These are phyloP conservation scores for Euzetes globulus DNA, from an alignment of 2,888 invertebrate species.

Conservation along the genomic window DNA sequence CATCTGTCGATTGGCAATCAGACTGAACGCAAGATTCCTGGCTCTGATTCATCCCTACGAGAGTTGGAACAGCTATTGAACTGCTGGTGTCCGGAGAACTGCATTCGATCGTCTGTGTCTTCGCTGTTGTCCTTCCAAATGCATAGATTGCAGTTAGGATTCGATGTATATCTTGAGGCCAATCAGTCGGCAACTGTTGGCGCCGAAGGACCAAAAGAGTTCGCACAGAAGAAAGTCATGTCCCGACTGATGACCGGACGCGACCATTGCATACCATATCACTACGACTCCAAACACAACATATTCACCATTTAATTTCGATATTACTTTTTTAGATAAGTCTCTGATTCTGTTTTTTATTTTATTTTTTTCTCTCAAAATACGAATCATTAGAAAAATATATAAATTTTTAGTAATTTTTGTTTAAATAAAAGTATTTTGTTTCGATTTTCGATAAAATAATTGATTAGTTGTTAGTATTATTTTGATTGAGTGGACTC, in stretches of 20 bases:
- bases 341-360: background rate
- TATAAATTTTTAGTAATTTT: too few relatives aligned
- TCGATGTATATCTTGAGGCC: slow-evolving; percentile 80
- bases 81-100: slow-evolving; percentile 52
- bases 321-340: background rate
- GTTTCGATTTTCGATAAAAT: too few relatives aligned
- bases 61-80: slow-evolving; percentile 68
- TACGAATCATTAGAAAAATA: background rate
- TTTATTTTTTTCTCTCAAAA: background rate
- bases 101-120: slow-evolving; percentile 47
- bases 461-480: too few relatives aligned
- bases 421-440: too few relatives aligned
- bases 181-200: slow-evolving; percentile 52
- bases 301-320: background rate
- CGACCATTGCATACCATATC: slow-evolving; percentile 14
- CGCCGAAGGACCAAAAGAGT: slow-evolving; percentile 53
- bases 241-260: slow-evolving; percentile 1
- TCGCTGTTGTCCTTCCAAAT: slow-evolving; percentile 68
- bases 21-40: slow-evolving; percentile 53
- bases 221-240: slow-evolving; percentile 72
- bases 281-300: slow-evolving; percentile 9
- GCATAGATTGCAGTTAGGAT: slow-evolving; percentile 66
- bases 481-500: too few relatives aligned
- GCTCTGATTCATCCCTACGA: slow-evolving; percentile 45
- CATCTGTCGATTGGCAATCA: slow-evolving; percentile 66